Base-by-base conservation (phyloP, 2,797 vertebrate species). In the Taenioides sp. region DNA sequence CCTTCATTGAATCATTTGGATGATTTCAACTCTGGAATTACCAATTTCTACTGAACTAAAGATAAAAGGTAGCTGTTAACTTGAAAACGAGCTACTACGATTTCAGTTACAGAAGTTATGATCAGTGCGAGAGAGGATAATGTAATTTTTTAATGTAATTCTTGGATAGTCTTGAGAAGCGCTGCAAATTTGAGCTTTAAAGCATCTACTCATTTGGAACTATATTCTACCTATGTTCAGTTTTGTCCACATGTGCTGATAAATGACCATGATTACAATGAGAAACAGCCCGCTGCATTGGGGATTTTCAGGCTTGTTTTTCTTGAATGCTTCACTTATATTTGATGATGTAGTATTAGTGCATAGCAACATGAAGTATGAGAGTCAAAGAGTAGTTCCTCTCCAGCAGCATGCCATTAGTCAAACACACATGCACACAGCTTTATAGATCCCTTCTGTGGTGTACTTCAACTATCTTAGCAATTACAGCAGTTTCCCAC, bases 401-500 rank as follows among this genome's bases (percentile, higher is more conserved):
- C 78, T 63, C 70, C 65, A 52, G 75, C 82, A 76, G 76, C 75
- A 80, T 73, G 75, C 81, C 69, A 65, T 83, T 82, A 80, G 73
- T 70, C 73, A 77, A 73, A 69, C 79, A 66, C 62, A 49, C 31
- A 2, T 65, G 31, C 78, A 70, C 65, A 55, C 74, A 37, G 72
- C 78, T 74, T 81, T 62, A 62, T 74, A 49, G 80, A 80, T 89
- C 88, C 81, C 80, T 88, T 86, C 65, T 69, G 79, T 78, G 85
- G 80, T 92, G 91, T 80, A 85, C 83, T 75, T 52, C 82, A 75
- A 82, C 84, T 92, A 89, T 92, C 87, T 87, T 82, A 85, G 87
- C 86, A 90, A 89, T 91, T 91, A 90, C 87, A 81, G 88, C 68
- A 79, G 79, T 86, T 90, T 92, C 90, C 88, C 91, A 90, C 76